Evolutionary conservation across 2,113 vertebrate species (phyloP).

Genomic region (Semicossyphus pulcher): DNA sequence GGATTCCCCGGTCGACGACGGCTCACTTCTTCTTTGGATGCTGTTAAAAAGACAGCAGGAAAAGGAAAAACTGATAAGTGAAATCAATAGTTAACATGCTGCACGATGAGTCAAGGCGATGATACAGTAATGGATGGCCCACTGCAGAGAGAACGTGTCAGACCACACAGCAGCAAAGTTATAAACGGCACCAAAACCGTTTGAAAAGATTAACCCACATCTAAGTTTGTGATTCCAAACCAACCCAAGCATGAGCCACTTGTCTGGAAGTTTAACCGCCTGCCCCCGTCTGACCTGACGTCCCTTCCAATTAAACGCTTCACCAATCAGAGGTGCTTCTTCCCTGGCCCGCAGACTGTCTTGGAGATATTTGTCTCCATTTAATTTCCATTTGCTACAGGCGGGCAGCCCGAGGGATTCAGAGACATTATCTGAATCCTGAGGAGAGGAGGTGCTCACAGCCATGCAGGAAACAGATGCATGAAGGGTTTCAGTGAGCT

Average conservation of each 20-base stretch:
- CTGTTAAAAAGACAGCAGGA: slow-evolving; percentile 67
- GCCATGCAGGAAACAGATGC: neutral
- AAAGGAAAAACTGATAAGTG: slow-evolving; percentile 2
- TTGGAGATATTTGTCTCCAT: slow-evolving; percentile 62
- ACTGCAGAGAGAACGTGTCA: no score
- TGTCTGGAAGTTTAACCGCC: slow-evolving; percentile 37
- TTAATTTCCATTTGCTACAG: slow-evolving; percentile 64
- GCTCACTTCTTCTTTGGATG: slow-evolving; percentile 72
- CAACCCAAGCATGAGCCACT: slow-evolving; percentile 13
- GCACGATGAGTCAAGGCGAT: neutral
- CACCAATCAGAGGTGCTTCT: slow-evolving; percentile 49
- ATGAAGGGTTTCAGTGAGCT: slow-evolving; percentile 24
- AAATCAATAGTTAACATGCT: slow-evolving; percentile 24
- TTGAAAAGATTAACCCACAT: slow-evolving; percentile 34
- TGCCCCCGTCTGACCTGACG: slow-evolving; percentile 35
- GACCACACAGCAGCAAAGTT: no score
- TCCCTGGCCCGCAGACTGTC: slow-evolving; percentile 36
- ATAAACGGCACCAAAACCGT: slow-evolving; percentile 13
- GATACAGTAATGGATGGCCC: no score
- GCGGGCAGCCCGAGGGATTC: slow-evolving; percentile 34
- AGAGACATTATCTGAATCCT: slow-evolving; percentile 26
- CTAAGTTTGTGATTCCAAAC: slow-evolving; percentile 31
- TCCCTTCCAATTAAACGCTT: slow-evolving; percentile 53
- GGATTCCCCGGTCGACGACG: neutral
- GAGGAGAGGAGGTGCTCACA: slow-evolving; percentile 6